A percentile compares a stretch with the other conserved stretches of the same genome.
Evolutionary conservation across 2,113 vertebrate genomes (phyloP).

Genomic region (Argyrosomus japonicus): DNA sequence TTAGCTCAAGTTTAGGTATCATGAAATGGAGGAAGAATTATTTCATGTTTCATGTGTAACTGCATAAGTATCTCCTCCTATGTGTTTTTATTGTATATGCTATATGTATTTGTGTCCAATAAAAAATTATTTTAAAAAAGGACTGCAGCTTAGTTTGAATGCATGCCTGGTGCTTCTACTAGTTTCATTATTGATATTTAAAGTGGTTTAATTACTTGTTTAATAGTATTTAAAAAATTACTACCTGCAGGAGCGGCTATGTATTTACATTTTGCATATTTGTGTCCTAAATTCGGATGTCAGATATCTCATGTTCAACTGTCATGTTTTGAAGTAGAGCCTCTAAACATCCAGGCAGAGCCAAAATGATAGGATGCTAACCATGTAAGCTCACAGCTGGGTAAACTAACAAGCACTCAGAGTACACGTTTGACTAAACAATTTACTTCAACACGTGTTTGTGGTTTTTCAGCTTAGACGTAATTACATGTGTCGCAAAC

Average conservation of each 20-base stretch:
- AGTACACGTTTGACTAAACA: conserved; percentile 55
- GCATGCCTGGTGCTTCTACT: neutral
- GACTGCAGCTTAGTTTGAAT: neutral
- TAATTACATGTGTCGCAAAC: conserved; percentile 63
- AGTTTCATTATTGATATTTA: neutral
- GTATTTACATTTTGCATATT: conserved; percentile 21
- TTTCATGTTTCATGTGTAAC: too few relatives aligned
- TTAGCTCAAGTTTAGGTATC: too few relatives aligned
- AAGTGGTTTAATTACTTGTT: neutral
- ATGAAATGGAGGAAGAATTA: too few relatives aligned
- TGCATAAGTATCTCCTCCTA: too few relatives aligned
- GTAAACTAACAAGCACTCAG: conserved; percentile 54
- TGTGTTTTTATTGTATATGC: too few relatives aligned
- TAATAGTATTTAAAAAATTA: neutral
- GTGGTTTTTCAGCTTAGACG: conserved; percentile 56
- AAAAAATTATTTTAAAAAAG: too few relatives aligned
- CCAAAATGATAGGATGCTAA: conserved; percentile 60
- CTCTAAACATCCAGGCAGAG: conserved; percentile 9
- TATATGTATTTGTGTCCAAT: too few relatives aligned
- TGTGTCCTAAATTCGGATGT: conserved; percentile 12
- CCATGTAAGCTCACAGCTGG: conserved; percentile 46
- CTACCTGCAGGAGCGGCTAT: neutral
- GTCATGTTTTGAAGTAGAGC: conserved; percentile 17
- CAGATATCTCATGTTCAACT: conserved; percentile 1
- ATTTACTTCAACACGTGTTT: conserved; percentile 57